These are phyloP conservation scores for Acheta domesticus DNA, from an alignment of 2,888 invertebrate species.

Conservation along the genomic window DNA sequence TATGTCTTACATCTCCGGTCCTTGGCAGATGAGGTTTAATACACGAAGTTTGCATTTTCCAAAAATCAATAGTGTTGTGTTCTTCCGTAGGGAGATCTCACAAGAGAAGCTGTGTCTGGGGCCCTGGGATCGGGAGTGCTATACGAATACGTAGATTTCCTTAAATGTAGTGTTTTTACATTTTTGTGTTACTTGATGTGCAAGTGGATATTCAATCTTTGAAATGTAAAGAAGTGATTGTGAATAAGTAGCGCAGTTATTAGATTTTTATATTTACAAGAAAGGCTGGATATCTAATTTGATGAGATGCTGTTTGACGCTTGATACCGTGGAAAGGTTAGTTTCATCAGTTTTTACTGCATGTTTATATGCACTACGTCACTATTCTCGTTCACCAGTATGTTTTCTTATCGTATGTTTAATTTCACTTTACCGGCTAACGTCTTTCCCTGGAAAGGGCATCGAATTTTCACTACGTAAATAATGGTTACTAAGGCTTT, in stretches of 20 bases:
- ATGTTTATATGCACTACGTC: not conserved
- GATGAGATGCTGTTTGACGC: slow-evolving; percentile 12
- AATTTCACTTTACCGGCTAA: no score
- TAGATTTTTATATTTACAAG: not conserved
- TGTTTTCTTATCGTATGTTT: no score
- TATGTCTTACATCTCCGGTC: not conserved
- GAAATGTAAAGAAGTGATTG: not conserved
- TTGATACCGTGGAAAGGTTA: slow-evolving; percentile 25
- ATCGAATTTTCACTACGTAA: no score
- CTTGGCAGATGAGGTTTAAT: not conserved
- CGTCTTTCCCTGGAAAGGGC: no score
- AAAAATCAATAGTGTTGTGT: slow-evolving; percentile 24
- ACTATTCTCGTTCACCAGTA: not conserved
- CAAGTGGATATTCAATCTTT: not conserved
- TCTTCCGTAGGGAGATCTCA: slow-evolving; percentile 4
- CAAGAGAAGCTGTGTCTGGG: slow-evolving; percentile 28
- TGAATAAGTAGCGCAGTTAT: not conserved
- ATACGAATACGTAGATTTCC: slow-evolving; percentile 26
- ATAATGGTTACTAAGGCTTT: no score
- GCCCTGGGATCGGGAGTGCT: slow-evolving; percentile 20
- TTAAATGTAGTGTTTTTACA: slow-evolving; percentile 4
- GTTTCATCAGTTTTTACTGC: not conserved
- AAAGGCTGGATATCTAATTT: not conserved
- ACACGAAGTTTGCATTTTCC: not conserved
- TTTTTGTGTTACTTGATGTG: not conserved